Percentiles rank a stretch among this genome's conserved stretches.
Conservation (phyloP, 2,113 vertebrate genomes). For the Corvus hawaiiensis region DNA sequence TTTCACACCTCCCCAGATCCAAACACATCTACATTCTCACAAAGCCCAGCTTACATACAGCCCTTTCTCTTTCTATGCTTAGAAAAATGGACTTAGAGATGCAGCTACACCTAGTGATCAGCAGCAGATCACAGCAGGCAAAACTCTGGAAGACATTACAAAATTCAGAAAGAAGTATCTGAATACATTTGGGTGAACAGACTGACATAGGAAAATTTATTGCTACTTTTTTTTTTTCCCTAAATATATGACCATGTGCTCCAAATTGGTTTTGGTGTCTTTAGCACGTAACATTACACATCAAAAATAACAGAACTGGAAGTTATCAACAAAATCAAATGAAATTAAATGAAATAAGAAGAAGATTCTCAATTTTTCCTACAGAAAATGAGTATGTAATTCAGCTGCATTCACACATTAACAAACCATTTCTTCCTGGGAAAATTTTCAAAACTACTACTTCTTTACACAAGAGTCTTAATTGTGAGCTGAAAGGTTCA, state of each 20-base stretch:
- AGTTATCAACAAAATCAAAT: not conserved
- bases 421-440: not conserved
- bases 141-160: not conserved
- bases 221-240: not conserved
- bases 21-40: not conserved
- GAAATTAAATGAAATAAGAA: not conserved
- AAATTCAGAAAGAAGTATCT: not conserved
- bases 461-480: not conserved
- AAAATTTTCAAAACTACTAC: not conserved
- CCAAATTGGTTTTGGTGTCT: not conserved
- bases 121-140: conserved; percentile 53
- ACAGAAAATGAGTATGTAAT: not conserved
- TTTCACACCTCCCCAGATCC: not conserved
- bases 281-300: not conserved
- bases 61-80: not conserved
- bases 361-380: not conserved
- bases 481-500: not conserved
- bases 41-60: not conserved
- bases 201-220: not conserved
- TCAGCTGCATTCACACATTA: not conserved
- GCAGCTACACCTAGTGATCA: conserved; percentile 78
- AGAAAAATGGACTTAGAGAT: conserved; percentile 60
- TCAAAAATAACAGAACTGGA: not conserved
- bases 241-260: not conserved
- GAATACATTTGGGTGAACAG: not conserved